Base-by-base conservation (phyloP, 2,113 vertebrate genomes). In the Pardalotus punctatus region DNA sequence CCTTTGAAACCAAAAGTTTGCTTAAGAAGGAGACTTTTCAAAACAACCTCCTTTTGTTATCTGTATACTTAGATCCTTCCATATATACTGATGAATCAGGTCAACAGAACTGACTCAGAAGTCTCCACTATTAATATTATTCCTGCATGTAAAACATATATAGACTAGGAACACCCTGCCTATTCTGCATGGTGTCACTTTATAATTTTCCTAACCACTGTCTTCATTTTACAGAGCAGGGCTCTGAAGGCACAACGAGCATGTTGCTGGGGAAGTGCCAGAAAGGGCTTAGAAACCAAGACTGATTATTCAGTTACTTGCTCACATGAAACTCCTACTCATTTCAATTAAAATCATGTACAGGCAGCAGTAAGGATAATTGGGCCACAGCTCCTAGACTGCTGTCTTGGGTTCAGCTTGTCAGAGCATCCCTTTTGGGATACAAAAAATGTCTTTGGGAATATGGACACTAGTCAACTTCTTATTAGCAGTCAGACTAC, bases 281-380 rank as follows among this genome's bases (percentile, higher is more conserved):
- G 60, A 83, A 80, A 90, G 58, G 67, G 43, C 90, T 74, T 70
- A 72, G 76, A 94, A 96, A 95, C 35, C 47, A 88, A 90, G 71
- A 91, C 67, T 67, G 67, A 94, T 93, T 96, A 94, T 86, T 77
- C 81, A 83, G 71, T 43, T 86, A 70, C 60, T 86, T 45, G 71
- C 43, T 90, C 82, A 73, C n/a, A 61, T 33, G 43, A 83, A 95
- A 88, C 92, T 92, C 79, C 71, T 57, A 73, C 88, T 95, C 74
- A 93, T 95, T 94, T 90, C 90, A 94, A 88, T 92, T 95, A 94
- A 94, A 95, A 93, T 86, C 77, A 74, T 3, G 4, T 81, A 88
- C 27, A 92, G 60, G 43, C 71, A 95, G 90, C 51, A 86, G 60
- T 48, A 62, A 83, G 72, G 60, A 86, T 92, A 95, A 94, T 35